Evolutionary conservation across 1,140 invertebrate genomes (phyloP), one percentile per base, ranked within the genome.

Genomic region (Megalopta genalis): DNA sequence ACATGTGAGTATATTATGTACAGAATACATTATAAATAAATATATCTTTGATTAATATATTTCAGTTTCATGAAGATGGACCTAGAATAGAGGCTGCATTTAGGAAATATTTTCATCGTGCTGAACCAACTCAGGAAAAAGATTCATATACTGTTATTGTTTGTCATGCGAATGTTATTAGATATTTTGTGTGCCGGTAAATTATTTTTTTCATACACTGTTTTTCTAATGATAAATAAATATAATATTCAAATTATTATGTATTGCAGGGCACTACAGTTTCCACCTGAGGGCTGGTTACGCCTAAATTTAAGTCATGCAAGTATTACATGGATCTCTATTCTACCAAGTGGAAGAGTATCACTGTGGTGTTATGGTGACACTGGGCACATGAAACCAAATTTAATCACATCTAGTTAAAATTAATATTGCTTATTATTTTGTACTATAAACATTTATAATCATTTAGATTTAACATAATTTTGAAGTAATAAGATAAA

Each of bases 131-230:
- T 7, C 98, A 99, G 93, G 94, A 95, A 65, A 93, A 96, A 76
- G 98, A 99, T 90, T 95, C 95, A 9, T 98, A 97, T 91, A 99
- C 99, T 65, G 90, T 99, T 42, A 93, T 99, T 63, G 98, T 99
- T 8, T 99, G 98, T 84, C 99, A 99, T 93, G 98, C 97, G 18
- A 99, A 99, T 93, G 98, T 99, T 16, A 99, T 99, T 86, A 93
- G 99, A 77, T 99, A 99, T 93, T 99, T 99, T 93, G 96, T 99
- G 23, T 99, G 98, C 94, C 95, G 97, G 97, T 98, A 91, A 85
- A 77, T 37, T 65, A 49, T 27, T 32, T 42, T 39, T 77, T 32
- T 67, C 68, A 21, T 42, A 82, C 49, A 6, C 63, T 25, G 57
- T 52, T 59, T 21, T 16, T 1, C 42, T 69, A 72, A 6, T 69